Percentiles rank a stretch among this genome's conserved stretches.
phyloP scores from a whole-genome alignment of 2,888 invertebrate species.

The Anorthoa munda region DNA sequence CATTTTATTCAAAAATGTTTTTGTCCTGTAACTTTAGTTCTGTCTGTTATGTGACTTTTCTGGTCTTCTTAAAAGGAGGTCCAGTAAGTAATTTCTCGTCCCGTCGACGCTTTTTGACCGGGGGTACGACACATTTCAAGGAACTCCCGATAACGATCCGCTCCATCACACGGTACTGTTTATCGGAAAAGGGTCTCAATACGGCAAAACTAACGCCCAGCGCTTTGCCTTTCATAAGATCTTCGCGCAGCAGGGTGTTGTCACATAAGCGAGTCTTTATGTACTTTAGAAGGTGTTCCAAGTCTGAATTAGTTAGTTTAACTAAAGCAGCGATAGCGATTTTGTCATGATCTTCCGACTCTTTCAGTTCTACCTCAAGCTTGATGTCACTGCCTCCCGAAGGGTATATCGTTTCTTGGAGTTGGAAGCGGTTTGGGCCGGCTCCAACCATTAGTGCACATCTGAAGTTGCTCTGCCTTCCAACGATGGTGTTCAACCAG shows the following conservation, averaged over 20 bases:
- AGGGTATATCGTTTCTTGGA: conserved; percentile 86
- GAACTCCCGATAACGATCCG: conserved; percentile 80
- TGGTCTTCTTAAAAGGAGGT: conserved; percentile 78
- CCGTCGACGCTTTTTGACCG: conserved; percentile 75
- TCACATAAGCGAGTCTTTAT: conserved; percentile 81
- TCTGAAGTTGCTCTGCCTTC: conserved; percentile 80
- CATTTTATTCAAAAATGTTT: conserved; percentile 74
- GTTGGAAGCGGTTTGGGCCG: conserved; percentile 85
- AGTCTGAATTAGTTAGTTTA: conserved; percentile 77
- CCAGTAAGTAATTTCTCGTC: conserved; percentile 77
- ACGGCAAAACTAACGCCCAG: conserved; percentile 84
- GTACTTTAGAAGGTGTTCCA: conserved; percentile 80
- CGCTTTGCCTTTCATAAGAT: conserved; percentile 82
- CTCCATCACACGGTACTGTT: conserved; percentile 83
- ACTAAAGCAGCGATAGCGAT: conserved; percentile 84
- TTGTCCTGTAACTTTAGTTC: conserved; percentile 61
- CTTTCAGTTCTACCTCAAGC: conserved; percentile 83
- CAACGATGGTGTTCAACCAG: conserved; percentile 83
- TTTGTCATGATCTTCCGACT: conserved; percentile 86
- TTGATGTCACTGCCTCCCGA: conserved; percentile 77
- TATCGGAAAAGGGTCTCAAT: conserved; percentile 81
- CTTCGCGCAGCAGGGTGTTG: conserved; percentile 78
- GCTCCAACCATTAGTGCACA: conserved; percentile 85
- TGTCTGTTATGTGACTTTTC: conserved; percentile 65
- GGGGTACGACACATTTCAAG: conserved; percentile 71